Evolutionary conservation across 2,888 invertebrate species (phyloP).

Genomic region (Tridacna gigas): DNA sequence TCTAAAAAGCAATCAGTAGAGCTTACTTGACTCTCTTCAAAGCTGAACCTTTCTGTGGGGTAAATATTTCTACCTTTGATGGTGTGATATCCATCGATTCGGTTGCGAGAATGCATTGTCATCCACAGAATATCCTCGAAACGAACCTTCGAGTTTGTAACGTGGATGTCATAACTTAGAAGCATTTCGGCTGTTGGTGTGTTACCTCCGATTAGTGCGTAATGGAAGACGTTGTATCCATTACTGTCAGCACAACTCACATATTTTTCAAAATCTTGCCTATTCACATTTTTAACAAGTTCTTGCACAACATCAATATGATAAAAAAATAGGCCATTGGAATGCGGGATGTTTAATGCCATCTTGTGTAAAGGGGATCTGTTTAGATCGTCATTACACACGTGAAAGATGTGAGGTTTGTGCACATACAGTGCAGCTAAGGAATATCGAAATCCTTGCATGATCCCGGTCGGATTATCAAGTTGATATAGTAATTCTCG

Average conservation of each 20-base stretch:
- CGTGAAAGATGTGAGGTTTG: neutral
- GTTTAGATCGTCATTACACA: neutral
- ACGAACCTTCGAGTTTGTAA: neutral
- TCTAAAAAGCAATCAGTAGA: neutral
- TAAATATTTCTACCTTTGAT: neutral
- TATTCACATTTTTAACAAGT: neutral
- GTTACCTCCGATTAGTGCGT: constrained; percentile 13
- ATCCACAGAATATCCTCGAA: constrained; percentile 6
- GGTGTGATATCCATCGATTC: neutral
- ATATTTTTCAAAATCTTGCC: neutral
- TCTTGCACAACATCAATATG: neutral
- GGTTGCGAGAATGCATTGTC: neutral
- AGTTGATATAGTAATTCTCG: neutral
- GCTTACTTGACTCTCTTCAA: neutral
- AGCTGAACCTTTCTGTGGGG: neutral
- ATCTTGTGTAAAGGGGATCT: constrained; percentile 12
- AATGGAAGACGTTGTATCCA: constrained; percentile 25
- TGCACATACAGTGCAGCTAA: neutral
- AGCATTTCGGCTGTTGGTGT: constrained; percentile 2
- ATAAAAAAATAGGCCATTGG: neutral
- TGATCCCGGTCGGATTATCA: too few relatives aligned
- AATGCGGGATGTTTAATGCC: neutral
- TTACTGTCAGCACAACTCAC: constrained; percentile 10
- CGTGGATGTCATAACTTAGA: neutral
- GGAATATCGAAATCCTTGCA: neutral